Evolutionary conservation across 2,113 vertebrate genomes (phyloP).

Genomic region (Uria aalge): DNA sequence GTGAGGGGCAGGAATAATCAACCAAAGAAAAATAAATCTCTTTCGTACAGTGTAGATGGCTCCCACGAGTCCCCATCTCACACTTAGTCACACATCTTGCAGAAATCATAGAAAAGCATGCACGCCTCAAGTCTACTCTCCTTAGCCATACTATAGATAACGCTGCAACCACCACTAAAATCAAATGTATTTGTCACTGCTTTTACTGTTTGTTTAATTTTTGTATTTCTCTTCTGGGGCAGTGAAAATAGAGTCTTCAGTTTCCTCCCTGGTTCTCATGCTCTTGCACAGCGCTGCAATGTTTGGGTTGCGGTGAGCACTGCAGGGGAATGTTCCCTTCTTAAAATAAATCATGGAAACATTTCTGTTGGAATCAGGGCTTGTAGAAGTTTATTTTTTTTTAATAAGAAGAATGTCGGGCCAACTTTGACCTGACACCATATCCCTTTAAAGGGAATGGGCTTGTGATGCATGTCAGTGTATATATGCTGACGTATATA

Average conservation of each 20-base stretch:
- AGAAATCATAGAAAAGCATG: neutral
- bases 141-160: neutral
- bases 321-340: slow-evolving; percentile 62
- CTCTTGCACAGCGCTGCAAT: slow-evolving; percentile 26
- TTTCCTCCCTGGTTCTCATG: slow-evolving; percentile 45
- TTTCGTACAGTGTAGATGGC: neutral
- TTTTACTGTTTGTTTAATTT: neutral
- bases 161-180: neutral
- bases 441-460: neutral
- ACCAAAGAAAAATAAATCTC: neutral
- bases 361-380: slow-evolving; percentile 49
- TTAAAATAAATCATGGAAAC: slow-evolving; percentile 65
- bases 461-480: neutral
- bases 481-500: neutral
- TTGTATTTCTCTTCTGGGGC: slow-evolving; percentile 2
- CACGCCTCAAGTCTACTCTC: neutral
- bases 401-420: neutral
- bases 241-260: slow-evolving; percentile 34
- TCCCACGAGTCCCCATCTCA: neutral
- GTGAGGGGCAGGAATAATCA: neutral
- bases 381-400: neutral
- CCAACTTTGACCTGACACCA: slow-evolving; percentile 2
- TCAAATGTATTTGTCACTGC: neutral
- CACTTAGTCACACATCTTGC: neutral
- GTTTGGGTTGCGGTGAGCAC: slow-evolving; percentile 57